Base-by-base conservation (phyloP, 2,797 vertebrate species). In the Alosa sapidissima region DNA sequence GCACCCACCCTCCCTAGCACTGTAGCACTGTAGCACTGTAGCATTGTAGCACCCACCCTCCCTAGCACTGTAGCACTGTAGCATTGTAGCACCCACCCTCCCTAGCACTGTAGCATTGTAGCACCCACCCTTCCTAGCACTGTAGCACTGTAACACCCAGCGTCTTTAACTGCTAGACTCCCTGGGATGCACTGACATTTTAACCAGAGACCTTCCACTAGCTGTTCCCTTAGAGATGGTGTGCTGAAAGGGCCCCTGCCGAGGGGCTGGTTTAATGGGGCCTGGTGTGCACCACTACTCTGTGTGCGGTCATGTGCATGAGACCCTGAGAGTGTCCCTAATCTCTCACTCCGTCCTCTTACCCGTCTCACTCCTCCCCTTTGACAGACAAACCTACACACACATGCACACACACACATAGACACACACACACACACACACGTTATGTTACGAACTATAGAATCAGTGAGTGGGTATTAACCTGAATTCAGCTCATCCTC, bases 151-250 rank as follows among this genome's bases (percentile, higher is more conserved):
- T 84, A 81, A 85, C 51, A 52, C 81, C 85, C 21, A 87, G 86
- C 84, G 86, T 78, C 78, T 82, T 91, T 92, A 92, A 93, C 85
- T 41, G 6, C 41, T 47, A 78, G 36, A 78, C 5, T 9, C 72
- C 82, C 82, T 84, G 24, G 62, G 24, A 62, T 52, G 55, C 81
- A 89, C 86, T 89, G 86, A 87, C 84, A 88, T 49, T 60, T 84
- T 88, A 88, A 86, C 85, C 36, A 84, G 47, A 83, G 81, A 49
- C 82, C 82, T 85, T 81, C 52, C 45, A 33, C 48, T 84, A 72
- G 68, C 33, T 14, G 51, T 21, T n/a, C 16, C 58, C 24, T 47
- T 83, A 33, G 47, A 68, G 83, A 68, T 28, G 19, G 41, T 78
- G 41, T 78, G 72, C 72, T 1, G 8, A 7, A 10, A 62, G 58